Base-by-base conservation (phyloP, 2,888 invertebrate genomes). In the Andrena hattorfiana region DNA sequence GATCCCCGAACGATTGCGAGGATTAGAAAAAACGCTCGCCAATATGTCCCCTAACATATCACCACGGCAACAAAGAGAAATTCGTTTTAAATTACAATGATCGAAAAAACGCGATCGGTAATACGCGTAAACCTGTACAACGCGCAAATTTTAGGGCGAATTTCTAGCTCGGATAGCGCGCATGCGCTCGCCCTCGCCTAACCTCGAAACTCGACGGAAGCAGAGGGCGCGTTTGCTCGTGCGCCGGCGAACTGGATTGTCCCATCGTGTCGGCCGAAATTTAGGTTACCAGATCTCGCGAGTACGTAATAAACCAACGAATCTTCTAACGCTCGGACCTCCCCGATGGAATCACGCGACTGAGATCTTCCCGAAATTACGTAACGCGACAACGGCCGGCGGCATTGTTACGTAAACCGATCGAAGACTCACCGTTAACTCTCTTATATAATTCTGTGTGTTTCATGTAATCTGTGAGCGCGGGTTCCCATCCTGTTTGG, bases 361-460 rank as follows among this genome's bases (percentile, higher is more conserved):
- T 68, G 56, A 77, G 73, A 67, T 83, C 67, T 75, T 79, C 48
- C 8, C 20, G 69, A 56, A 75, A 84, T 84, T 87, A 63, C 32
- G 13, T 77, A 87, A 87, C 32, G 10, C 26, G 26, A 70, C 75
- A 77, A 68, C 70, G 74, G 51, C 48, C 49, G 67, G 74, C 48
- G 72, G 68, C 63, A 87, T 82, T 86, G 75, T 87, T 85, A 73
- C 68, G 60, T 79, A 82, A 85, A 70, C 60, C 20, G 35, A 72
- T 76, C 59, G 70, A 66, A 72, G 77, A 62, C 75, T 67, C 68
- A 71, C 77, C 69, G 81, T 84, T 86, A 82, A 85, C 63, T 68
- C 51, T 28, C 69, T 80, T 79, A 79, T 68, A 56, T 87, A 84
- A 87, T 87, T 81, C 72, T 67, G 66, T 72, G 71, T 74, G 26